These are phyloP conservation scores for Chlorospingus flavigularis DNA, from an alignment of 2,797 vertebrate genomes.

Conservation along the genomic window DNA sequence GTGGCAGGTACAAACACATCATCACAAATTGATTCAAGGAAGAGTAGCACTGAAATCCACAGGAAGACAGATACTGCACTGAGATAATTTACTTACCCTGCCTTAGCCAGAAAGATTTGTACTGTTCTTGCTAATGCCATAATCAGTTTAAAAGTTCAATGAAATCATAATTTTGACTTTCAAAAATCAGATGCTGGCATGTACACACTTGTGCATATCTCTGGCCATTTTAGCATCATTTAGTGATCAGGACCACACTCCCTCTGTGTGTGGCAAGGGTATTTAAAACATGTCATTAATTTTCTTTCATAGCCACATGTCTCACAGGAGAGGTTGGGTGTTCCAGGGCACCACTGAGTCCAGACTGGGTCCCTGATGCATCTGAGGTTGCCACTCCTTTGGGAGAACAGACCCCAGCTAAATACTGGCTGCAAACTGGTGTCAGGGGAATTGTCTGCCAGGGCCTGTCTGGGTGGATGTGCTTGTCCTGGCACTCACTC, in stretches of 20 bases:
- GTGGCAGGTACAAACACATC: slow-evolving; percentile 34
- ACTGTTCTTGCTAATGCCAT: slow-evolving; percentile 30
- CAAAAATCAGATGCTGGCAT: background rate
- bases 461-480: rapidly evolving
- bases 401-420: background rate
- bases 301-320: background rate
- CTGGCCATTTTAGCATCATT: background rate
- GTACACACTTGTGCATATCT: background rate
- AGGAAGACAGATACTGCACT: slow-evolving; percentile 6
- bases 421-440: background rate
- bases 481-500: background rate
- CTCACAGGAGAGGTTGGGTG: background rate
- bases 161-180: slow-evolving; percentile 46
- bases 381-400: background rate
- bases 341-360: background rate
- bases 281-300: background rate
- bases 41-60: slow-evolving; percentile 35
- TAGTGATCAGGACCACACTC: background rate
- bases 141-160: slow-evolving; percentile 42
- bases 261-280: background rate
- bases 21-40: slow-evolving; percentile 34
- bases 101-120: slow-evolving; percentile 33
- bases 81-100: slow-evolving; percentile 28
- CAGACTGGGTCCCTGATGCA: background rate
- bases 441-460: background rate